These are phyloP conservation scores for Melanostigma gelatinosum DNA, from an alignment of 2,113 vertebrate species.

Conservation along the genomic window DNA sequence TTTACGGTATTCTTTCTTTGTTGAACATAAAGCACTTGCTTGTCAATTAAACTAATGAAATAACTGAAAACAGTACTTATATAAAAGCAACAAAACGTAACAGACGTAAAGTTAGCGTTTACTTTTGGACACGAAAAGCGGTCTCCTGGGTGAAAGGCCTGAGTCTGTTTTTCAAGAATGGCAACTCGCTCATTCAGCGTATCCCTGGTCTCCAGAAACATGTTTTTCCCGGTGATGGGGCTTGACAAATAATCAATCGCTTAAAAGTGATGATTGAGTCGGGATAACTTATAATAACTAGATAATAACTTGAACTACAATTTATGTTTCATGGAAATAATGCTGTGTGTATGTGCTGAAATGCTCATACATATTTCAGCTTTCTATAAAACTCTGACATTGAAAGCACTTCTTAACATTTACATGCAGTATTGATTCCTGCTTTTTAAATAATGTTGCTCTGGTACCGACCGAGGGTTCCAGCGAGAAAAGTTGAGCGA, in stretches of 20 bases:
- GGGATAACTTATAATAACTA: background rate
- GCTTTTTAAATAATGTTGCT: background rate
- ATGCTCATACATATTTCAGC: background rate
- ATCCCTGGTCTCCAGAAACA: background rate
- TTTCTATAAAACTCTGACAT: background rate
- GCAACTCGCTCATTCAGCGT: no score
- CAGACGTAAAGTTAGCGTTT: background rate
- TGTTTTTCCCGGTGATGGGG: no score
- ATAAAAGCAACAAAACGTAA: background rate
- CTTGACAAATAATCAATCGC: background rate
- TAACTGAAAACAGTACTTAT: background rate
- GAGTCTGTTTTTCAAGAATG: no score
- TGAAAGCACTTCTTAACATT: background rate
- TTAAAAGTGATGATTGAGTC: background rate
- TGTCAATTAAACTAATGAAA: background rate
- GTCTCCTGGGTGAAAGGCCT: background rate
- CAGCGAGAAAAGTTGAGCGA: no score
- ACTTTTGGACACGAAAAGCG: background rate
- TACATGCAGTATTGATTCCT: background rate
- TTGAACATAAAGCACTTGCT: background rate
- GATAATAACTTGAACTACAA: background rate
- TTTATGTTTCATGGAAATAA: background rate
- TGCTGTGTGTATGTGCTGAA: background rate
- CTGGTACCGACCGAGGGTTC: no score
- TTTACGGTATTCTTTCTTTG: background rate